These are phyloP conservation scores for Nannoperca obscura DNA, from an alignment of 2,797 vertebrate genomes.

Conservation along the genomic window DNA sequence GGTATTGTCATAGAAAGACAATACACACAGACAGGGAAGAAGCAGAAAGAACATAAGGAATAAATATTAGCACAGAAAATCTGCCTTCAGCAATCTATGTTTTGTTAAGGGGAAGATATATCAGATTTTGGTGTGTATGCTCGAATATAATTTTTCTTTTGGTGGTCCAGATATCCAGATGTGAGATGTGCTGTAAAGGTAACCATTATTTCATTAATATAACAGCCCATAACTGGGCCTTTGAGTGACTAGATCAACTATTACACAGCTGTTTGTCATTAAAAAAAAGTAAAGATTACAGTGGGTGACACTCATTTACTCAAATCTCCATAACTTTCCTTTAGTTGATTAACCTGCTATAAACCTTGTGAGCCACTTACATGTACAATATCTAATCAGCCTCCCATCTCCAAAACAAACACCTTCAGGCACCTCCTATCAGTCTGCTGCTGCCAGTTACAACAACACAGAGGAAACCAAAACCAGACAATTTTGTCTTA, in stretches of 20 bases:
- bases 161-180: constrained; percentile 49
- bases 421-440: constrained; percentile 59
- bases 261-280: constrained; percentile 55
- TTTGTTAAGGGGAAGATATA: constrained; percentile 3
- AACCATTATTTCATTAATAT: constrained; percentile 32
- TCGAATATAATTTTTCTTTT: constrained; percentile 5
- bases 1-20: constrained; percentile 2
- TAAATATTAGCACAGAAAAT: constrained; percentile 23
- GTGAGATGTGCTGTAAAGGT: constrained; percentile 46
- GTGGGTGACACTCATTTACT: constrained; percentile 46
- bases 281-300: constrained; percentile 13
- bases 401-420: constrained; percentile 61
- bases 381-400: constrained; percentile 63
- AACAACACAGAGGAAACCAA: constrained; percentile 52
- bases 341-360: constrained; percentile 55
- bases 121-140: constrained; percentile 30
- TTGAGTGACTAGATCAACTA: constrained; percentile 26
- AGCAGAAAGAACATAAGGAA: constrained; percentile 5
- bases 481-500: constrained; percentile 53
- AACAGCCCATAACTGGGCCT: constrained; percentile 27
- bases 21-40: not conserved
- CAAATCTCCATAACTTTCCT: constrained; percentile 40
- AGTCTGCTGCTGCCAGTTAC: constrained; percentile 56
- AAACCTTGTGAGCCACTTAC: constrained; percentile 52
- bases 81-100: not conserved